Evolutionary conservation across 2,113 vertebrate genomes (phyloP).

Genomic region (Cryptomyrus ogoouensis): DNA sequence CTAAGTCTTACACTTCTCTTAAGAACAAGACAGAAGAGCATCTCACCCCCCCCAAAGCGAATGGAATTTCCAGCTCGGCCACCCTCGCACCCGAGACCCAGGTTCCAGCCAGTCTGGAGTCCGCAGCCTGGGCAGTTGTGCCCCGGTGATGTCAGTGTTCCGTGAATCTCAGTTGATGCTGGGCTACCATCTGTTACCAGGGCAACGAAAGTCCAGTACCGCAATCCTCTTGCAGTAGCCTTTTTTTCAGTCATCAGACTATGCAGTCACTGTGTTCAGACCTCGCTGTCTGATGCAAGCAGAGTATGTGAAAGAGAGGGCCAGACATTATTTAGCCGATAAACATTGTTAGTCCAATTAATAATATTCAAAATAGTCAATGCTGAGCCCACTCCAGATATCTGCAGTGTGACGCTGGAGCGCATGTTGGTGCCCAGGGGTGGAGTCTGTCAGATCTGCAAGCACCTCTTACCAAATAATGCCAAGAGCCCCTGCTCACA

Average conservation of each 20-base stretch:
- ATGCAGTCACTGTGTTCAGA: background rate
- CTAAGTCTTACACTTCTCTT: background rate
- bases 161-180: background rate
- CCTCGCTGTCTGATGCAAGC: background rate
- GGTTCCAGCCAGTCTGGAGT: constrained; percentile 45
- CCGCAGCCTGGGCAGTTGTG: constrained; percentile 15
- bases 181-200: background rate
- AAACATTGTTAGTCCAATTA: background rate
- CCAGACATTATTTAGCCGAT: background rate
- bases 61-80: background rate
- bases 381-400: background rate
- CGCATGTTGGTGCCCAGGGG: constrained; percentile 20
- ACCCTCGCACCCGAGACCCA: background rate
- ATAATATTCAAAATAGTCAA: background rate
- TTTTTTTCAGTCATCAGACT: background rate
- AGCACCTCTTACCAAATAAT: background rate
- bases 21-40: background rate
- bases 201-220: background rate
- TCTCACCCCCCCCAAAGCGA: background rate
- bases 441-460: constrained; percentile 5
- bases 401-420: constrained; percentile 29
- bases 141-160: constrained; percentile 23
- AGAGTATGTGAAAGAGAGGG: background rate
- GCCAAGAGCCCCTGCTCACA: background rate
- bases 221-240: background rate